Conservation (phyloP, 2,113 vertebrate species). For the Petroica traversi region DNA sequence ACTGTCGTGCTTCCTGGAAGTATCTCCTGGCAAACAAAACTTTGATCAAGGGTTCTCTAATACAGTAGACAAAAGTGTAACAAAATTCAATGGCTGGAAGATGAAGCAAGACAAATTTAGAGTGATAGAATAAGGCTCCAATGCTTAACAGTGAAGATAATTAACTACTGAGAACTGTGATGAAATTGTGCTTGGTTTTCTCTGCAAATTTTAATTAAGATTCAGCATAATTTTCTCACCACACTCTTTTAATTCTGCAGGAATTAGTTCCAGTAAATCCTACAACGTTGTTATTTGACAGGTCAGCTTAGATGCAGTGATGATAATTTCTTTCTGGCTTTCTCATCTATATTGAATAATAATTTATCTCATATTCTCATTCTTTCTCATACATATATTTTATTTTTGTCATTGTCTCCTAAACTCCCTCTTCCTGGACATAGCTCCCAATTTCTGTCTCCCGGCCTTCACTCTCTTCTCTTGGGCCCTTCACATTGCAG, state of each 20-base stretch:
- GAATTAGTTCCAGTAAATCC: background rate
- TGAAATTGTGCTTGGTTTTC: background rate
- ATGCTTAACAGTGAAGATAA: background rate
- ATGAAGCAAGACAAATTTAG: conserved; percentile 10
- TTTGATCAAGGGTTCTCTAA: conserved; percentile 28
- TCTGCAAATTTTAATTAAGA: background rate
- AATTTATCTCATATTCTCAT: background rate
- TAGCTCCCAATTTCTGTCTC: background rate
- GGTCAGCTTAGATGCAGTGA: background rate
- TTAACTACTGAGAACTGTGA: background rate
- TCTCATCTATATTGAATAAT: background rate
- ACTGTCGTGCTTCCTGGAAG: background rate
- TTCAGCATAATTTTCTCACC: background rate
- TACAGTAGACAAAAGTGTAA: conserved; percentile 7
- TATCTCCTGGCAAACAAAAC: conserved; percentile 30
- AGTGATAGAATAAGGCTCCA: background rate
- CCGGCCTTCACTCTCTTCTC: background rate
- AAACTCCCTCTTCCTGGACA: background rate
- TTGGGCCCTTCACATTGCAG: background rate
- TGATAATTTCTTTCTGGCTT: background rate
- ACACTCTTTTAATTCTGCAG: background rate
- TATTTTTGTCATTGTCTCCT: background rate
- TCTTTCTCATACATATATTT: background rate
- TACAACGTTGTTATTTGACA: background rate
- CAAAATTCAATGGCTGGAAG: background rate